Evolutionary conservation across 1,140 invertebrate genomes (phyloP), one percentile per base, ranked within the genome.

Genomic region (Heliconius congener): DNA sequence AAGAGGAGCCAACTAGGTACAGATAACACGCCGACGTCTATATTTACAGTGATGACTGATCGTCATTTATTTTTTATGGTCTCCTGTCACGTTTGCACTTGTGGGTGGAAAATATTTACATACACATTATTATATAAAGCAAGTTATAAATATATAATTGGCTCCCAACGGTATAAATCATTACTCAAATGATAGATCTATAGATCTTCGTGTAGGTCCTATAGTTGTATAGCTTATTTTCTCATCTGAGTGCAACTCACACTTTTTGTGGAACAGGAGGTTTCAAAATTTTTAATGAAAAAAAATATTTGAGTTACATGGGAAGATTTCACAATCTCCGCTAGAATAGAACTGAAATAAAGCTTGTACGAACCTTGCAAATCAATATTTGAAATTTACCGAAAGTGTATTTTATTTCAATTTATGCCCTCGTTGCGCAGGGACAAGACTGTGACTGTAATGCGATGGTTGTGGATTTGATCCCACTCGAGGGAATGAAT

Each of bases 1-100:
- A 27, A 30, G 27, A 23, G 19, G 2, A 60, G 55, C 55, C 55
- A 74, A 11, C 71, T 71, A 27, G 30, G 50, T 30, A 19, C 50
- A 74, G 50, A 74, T 74, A 74, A 74, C 46, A 30, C 50, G 42
- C 23, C 18, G 46, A 55, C 34, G 23, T 66, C 73, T 74, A 74
- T 74, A 74, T 74, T 74, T 74, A 55, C 42, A 23, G n/a, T n/a
- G 39, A 34, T 46, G 73, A 74, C 73, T 50, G 50, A 74, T 74
- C 50, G 52, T 39, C 50, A 55, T 30, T 16, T 18, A 30, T 66
- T 66, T 74, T 74, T 74, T 55, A 55, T 74, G 73, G 50, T 74
- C 73, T 0, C 73, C 50, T 52, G 30, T 74, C 73, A 74, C 73
- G 73, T 74, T 55, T 37, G 50, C 50, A 74, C 46, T 23, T 11